These are phyloP conservation scores for Premnoplex brunnescens DNA, from an alignment of 2,797 vertebrate genomes.

Conservation along the genomic window DNA sequence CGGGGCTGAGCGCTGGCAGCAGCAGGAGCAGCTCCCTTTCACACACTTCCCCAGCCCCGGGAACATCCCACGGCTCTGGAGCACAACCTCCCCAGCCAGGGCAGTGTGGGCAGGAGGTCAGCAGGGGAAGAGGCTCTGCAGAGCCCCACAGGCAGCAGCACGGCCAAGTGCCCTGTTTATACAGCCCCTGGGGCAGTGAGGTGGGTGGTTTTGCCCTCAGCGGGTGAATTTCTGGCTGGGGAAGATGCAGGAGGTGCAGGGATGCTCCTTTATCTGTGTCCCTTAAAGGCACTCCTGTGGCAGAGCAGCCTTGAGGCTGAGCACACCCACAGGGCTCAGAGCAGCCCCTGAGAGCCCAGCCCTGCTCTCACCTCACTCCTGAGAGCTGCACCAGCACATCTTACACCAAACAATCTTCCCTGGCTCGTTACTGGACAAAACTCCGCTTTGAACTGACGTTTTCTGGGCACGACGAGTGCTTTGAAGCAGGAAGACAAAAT, in stretches of 20 bases:
- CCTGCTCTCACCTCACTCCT: not conserved
- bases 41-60: not conserved
- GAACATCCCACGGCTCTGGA: not conserved
- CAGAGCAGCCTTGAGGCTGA: not conserved
- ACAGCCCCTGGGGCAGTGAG: not conserved
- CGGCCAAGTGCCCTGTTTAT: accelerated
- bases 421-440: slow-evolving; percentile 51
- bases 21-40: not conserved
- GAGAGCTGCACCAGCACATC: slow-evolving; percentile 1
- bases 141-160: accelerated
- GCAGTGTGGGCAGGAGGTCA: slow-evolving; percentile 1
- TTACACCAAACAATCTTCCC: not conserved
- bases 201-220: accelerated
- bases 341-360: not conserved
- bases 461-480: slow-evolving; percentile 32
- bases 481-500: slow-evolving; percentile 41
- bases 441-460: not conserved
- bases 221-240: accelerated
- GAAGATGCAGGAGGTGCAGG: not conserved
- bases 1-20: not conserved
- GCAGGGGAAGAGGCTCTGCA: not conserved
- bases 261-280: not conserved
- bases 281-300: not conserved
- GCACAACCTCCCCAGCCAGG: not conserved
- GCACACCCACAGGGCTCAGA: not conserved